Evolutionary conservation across 1,140 invertebrate species (phyloP).

Genomic region (Cryptotermes secundus): DNA sequence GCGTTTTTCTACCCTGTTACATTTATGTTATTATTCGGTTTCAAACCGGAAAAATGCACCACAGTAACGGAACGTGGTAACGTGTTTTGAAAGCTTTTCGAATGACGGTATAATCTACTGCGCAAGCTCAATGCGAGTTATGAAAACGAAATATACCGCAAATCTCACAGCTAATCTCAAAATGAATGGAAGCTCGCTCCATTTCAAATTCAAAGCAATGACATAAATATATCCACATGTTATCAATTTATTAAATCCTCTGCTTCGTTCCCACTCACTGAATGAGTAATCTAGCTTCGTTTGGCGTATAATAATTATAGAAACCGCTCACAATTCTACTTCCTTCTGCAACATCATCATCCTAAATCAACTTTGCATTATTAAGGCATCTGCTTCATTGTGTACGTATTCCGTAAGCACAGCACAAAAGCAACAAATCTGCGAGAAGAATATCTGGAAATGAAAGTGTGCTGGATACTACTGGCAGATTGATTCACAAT

Average conservation of each 20-base stretch:
- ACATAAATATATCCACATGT: not conserved
- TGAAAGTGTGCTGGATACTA: too few species aligned
- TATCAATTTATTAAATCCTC: not conserved
- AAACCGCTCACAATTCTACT: too few species aligned
- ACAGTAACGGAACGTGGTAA: not conserved
- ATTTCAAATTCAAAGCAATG: not conserved
- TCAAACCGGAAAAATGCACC: not conserved
- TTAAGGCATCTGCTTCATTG: too few species aligned
- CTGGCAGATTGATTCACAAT: too few species aligned
- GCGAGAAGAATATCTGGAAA: too few species aligned
- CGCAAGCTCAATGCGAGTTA: not conserved
- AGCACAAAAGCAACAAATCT: too few species aligned
- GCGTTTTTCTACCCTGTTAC: not conserved
- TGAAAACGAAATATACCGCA: not conserved
- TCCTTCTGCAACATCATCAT: too few species aligned
- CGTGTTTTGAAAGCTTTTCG: not conserved
- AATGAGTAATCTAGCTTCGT: too few species aligned
- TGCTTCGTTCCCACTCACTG: too few species aligned
- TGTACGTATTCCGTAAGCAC: too few species aligned
- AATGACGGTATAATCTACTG: not conserved
- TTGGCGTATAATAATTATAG: too few species aligned
- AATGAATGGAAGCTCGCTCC: not conserved
- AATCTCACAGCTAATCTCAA: not conserved
- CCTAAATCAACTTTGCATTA: too few species aligned
- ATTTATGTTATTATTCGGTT: constrained; percentile 10